Evolutionary conservation across 2,113 vertebrate species (phyloP).

Genomic region (Synodontis membranacea): DNA sequence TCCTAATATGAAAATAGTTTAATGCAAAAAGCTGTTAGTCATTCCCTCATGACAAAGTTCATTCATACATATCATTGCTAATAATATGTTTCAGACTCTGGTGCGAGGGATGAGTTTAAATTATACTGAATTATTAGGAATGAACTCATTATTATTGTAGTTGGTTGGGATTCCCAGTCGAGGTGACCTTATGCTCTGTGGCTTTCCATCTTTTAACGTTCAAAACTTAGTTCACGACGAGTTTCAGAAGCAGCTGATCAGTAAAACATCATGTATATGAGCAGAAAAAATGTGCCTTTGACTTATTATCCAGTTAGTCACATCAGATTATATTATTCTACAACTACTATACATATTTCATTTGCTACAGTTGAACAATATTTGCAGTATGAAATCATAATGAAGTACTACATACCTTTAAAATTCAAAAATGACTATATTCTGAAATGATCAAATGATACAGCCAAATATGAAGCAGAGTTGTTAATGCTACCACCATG

Average conservation of each 20-base stretch:
- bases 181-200: background rate
- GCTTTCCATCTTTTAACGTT: background rate
- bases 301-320: background rate
- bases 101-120: background rate
- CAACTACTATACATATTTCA: background rate
- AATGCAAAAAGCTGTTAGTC: background rate
- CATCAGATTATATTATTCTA: background rate
- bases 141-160: background rate
- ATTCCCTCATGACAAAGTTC: background rate
- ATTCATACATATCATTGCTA: background rate
- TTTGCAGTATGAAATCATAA: background rate
- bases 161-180: background rate
- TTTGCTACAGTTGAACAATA: background rate
- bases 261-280: background rate
- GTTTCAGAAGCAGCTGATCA: conserved; percentile 7
- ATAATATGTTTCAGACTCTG: background rate
- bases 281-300: no score
- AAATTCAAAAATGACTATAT: background rate
- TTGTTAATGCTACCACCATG: no score
- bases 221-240: background rate
- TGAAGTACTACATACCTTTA: background rate
- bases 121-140: background rate
- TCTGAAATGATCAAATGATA: background rate
- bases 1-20: background rate
- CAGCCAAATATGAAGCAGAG: background rate